A percentile compares a stretch with the other conserved stretches of the same genome.
phyloP scores from a whole-genome alignment of 2,797 vertebrate species.

The Glyptemys insculpta region DNA sequence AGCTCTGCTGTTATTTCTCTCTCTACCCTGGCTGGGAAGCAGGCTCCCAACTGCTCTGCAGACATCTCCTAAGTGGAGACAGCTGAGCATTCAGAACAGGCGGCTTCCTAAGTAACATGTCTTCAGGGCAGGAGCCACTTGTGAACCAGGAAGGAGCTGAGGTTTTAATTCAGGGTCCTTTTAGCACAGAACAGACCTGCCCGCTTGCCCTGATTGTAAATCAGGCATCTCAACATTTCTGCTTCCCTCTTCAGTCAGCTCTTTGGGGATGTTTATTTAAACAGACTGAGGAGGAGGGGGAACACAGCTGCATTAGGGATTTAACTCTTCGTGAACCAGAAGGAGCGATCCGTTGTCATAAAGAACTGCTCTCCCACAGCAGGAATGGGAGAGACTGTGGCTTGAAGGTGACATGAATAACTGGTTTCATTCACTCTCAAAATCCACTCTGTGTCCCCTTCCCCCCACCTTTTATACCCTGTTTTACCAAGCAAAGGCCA shows the following conservation, averaged over 20 bases:
- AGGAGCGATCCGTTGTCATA: background rate
- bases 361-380: accelerated
- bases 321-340: background rate
- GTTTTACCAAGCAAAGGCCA: background rate
- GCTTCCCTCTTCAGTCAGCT: background rate
- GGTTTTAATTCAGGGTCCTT: conserved; percentile 12
- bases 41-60: background rate
- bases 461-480: background rate
- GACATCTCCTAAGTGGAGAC: background rate
- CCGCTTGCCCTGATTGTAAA: background rate
- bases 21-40: background rate
- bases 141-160: accelerated
- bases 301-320: background rate
- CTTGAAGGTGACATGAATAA: background rate
- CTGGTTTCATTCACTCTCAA: background rate
- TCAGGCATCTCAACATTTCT: accelerated
- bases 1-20: background rate
- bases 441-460: background rate
- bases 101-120: accelerated
- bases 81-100: background rate
- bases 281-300: background rate
- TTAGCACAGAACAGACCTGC: conserved; percentile 8
- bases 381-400: background rate
- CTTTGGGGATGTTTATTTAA: background rate
- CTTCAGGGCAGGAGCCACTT: background rate